Conservation (phyloP, 2,113 vertebrate genomes). For the Paedocypris sp. region DNA sequence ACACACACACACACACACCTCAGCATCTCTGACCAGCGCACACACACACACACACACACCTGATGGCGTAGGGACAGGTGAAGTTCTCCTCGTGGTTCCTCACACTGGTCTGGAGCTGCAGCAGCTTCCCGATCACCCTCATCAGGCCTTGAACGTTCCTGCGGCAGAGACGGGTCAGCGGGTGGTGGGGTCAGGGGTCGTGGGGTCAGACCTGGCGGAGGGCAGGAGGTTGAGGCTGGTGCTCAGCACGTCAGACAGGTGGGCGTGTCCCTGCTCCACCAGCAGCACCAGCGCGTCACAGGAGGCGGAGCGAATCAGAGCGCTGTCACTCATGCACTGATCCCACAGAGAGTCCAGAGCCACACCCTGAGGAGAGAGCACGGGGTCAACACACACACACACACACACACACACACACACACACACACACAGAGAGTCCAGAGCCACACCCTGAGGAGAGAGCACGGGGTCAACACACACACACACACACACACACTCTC, state of each 20-base stretch:
- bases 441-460: constrained; percentile 65
- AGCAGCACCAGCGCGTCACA: constrained; percentile 78
- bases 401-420: not conserved
- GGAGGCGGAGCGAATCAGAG: constrained; percentile 71
- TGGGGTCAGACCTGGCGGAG: constrained; percentile 72
- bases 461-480: not conserved
- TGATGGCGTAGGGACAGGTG: constrained; percentile 72
- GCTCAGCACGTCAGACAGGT: constrained; percentile 71
- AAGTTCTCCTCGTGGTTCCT: constrained; percentile 42
- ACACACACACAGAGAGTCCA: constrained; percentile 86
- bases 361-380: constrained; percentile 58
- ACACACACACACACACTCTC: constrained; percentile 23
- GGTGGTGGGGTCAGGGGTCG: constrained; percentile 84
- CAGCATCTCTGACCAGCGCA: too few relatives aligned
- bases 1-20: not conserved
- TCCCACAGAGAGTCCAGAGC: constrained; percentile 85
- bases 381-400: not conserved
- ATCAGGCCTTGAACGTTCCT: constrained; percentile 85
- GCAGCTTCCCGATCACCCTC: constrained; percentile 68
- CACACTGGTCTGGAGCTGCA: constrained; percentile 71
- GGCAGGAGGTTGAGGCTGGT: constrained; percentile 81
- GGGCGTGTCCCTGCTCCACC: constrained; percentile 78
- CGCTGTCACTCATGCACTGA: constrained; percentile 73
- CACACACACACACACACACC: too few relatives aligned
- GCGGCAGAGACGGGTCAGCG: constrained; percentile 70